phyloP scores from a whole-genome alignment of 2,797 vertebrate species.

The Anas flavirostris region DNA sequence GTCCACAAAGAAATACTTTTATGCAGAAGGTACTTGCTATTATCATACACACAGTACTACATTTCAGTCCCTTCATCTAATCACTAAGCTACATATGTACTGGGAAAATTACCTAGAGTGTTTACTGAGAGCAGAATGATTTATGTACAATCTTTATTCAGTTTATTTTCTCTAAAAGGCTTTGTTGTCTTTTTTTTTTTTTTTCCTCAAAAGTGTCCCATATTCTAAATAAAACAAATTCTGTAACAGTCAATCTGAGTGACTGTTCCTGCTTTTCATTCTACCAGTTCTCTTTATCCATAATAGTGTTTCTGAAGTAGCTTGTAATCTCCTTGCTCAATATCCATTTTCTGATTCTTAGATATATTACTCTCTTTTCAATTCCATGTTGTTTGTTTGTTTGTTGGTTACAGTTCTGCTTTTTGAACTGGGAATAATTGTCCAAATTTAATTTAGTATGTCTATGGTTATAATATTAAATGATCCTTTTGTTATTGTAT shows the following conservation, averaged over 20 bases:
- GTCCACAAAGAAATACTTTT: background rate
- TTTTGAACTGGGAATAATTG: constrained; percentile 1
- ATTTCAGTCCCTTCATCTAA: background rate
- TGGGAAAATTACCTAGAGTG: background rate
- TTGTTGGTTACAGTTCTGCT: background rate
- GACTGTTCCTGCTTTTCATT: background rate
- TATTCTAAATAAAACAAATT: background rate
- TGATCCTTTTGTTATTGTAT: background rate
- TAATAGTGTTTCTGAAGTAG: background rate
- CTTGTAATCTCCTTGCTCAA: background rate
- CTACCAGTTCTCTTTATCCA: background rate
- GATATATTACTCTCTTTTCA: background rate
- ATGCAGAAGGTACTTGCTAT: background rate
- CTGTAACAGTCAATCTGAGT: background rate
- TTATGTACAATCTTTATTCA: background rate
- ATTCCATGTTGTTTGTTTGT: background rate
- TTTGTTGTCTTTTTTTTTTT: background rate
- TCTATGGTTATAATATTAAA: background rate
- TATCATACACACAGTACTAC: background rate
- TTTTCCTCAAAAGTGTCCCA: background rate
- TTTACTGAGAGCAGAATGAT: background rate
- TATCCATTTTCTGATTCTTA: background rate
- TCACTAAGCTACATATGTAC: background rate
- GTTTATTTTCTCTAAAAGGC: background rate
- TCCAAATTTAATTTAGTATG: background rate